phyloP scores from a whole-genome alignment of 2,797 vertebrate genomes.

The Netta rufina region DNA sequence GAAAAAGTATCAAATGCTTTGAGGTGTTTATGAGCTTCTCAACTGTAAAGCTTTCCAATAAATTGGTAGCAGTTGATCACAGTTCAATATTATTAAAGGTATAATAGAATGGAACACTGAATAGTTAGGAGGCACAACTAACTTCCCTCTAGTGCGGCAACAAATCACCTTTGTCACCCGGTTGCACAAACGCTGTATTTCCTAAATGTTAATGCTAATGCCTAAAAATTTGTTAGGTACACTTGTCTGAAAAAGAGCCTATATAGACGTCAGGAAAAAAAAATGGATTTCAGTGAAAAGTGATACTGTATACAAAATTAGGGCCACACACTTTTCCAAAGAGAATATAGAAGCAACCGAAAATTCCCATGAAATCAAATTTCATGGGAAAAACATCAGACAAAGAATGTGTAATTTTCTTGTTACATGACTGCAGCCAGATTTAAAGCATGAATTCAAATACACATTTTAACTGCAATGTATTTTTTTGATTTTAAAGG shows the following conservation, averaged over 20 bases:
- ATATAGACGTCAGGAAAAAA: background rate
- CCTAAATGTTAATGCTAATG: rapidly evolving
- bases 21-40: background rate
- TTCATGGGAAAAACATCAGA: background rate
- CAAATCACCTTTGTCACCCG: background rate
- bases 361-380: background rate
- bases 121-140: background rate
- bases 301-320: background rate
- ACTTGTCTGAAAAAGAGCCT: background rate
- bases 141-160: background rate
- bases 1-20: background rate
- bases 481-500: background rate
- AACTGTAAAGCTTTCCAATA: background rate
- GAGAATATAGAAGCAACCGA: background rate
- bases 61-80: rapidly evolving
- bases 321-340: background rate
- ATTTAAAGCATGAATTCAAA: background rate
- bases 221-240: background rate
- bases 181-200: background rate
- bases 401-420: background rate
- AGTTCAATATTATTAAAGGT: background rate
- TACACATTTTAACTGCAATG: rapidly evolving
- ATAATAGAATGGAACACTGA: background rate
- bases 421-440: background rate
- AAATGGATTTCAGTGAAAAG: background rate